A percentile compares a stretch with the other conserved stretches of the same genome.
Evolutionary conservation across 2,113 vertebrate species (phyloP).

Genomic region (Micronisus gabar): DNA sequence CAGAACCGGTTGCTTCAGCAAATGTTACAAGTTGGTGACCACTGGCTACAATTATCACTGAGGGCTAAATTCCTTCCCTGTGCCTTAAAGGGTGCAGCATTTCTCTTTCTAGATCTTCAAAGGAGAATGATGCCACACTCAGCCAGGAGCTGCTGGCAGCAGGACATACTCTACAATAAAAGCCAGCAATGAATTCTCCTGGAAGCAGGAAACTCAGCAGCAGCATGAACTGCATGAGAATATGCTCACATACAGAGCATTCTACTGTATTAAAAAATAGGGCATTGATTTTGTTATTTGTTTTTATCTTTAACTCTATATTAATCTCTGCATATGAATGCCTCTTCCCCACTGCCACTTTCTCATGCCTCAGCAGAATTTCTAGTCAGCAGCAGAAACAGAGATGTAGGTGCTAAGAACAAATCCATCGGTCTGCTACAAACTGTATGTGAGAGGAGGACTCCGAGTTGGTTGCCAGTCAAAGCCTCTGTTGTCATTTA

Average conservation of each 20-base stretch:
- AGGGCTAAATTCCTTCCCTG: neutral
- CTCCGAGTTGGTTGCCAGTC: neutral
- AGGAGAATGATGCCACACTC: neutral
- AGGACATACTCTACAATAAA: neutral
- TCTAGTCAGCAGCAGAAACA: slow-evolving; percentile 5
- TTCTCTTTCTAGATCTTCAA: neutral
- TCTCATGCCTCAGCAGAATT: slow-evolving; percentile 34
- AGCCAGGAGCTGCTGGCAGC: neutral
- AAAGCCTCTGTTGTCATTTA: neutral
- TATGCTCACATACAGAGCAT: neutral
- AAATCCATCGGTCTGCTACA: neutral
- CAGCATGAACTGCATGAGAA: neutral
- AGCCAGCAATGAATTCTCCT: neutral
- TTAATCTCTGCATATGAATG: neutral
- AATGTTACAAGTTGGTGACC: neutral
- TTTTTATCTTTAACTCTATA: slow-evolving; percentile 38
- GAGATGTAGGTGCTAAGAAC: neutral
- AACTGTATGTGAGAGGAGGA: neutral
- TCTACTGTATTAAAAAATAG: slow-evolving; percentile 25
- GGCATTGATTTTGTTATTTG: slow-evolving; percentile 29
- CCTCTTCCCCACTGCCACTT: neutral
- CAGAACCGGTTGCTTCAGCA: slow-evolving; percentile 14
- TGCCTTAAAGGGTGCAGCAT: neutral
- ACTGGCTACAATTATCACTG: neutral
- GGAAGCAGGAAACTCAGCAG: neutral